phyloP scores from a whole-genome alignment of 2,888 invertebrate species.

The Panzeria rudis region DNA sequence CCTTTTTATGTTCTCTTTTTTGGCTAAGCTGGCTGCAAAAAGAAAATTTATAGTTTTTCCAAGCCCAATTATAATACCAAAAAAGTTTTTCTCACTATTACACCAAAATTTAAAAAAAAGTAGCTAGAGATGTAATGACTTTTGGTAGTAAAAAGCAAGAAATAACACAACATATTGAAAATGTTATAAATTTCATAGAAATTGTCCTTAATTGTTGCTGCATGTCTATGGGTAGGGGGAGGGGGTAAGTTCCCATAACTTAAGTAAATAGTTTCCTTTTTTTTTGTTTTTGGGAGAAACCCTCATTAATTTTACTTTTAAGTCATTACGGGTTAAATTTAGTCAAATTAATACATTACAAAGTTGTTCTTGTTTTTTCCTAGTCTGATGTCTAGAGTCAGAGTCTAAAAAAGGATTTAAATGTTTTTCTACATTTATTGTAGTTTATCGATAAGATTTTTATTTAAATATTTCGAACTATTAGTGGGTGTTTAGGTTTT shows the following conservation, averaged over 20 bases:
- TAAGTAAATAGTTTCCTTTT: conserved; percentile 67
- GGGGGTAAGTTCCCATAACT: conserved; percentile 36
- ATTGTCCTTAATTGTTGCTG: conserved; percentile 66
- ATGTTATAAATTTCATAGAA: conserved; percentile 65
- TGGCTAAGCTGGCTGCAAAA: conserved; percentile 13
- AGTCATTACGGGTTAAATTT: conserved; percentile 84
- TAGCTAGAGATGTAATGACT: conserved; percentile 32
- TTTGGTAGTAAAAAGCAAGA: conserved; percentile 37
- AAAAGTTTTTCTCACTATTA: conserved; percentile 57
- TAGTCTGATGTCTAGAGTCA: conserved; percentile 42
- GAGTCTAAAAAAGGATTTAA: conserved; percentile 61
- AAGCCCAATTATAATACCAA: conserved; percentile 28
- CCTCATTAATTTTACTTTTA: conserved; percentile 84
- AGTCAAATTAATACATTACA: conserved; percentile 83
- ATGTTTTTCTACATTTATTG: conserved; percentile 71
- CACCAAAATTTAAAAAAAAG: background rate
- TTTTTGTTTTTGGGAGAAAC: conserved; percentile 75
- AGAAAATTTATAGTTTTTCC: conserved; percentile 63
- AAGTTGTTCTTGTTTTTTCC: conserved; percentile 72
- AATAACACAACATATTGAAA: conserved; percentile 63
- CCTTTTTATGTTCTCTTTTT: conserved; percentile 30
- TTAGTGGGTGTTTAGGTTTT: conserved; percentile 75
- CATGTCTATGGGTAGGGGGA: background rate
- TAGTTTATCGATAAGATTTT: conserved; percentile 74
- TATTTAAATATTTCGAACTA: conserved; percentile 78